Evolutionary conservation across 2,888 invertebrate genomes (phyloP).

Genomic region (Spodoptera littoralis): DNA sequence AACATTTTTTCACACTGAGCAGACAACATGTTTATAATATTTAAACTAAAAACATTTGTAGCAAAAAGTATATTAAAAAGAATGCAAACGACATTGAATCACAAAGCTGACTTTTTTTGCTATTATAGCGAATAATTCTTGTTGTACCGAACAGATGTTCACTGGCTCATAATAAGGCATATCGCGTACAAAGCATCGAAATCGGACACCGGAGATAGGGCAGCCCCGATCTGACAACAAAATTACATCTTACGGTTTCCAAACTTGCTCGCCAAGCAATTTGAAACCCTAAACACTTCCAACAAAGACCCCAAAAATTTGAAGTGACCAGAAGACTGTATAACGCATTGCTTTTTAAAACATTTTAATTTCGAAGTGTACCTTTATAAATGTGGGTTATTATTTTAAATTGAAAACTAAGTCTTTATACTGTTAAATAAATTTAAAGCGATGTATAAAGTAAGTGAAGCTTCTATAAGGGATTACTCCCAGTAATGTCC

Average conservation of each 20-base stretch:
- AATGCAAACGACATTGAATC: slow-evolving; percentile 68
- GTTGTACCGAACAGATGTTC: slow-evolving; percentile 84
- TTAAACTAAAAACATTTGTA: slow-evolving; percentile 29
- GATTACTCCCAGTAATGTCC: slow-evolving; percentile 52
- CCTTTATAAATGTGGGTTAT: slow-evolving; percentile 76
- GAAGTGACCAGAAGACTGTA: slow-evolving; percentile 40
- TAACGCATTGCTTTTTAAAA: slow-evolving; percentile 69
- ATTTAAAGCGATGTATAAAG: slow-evolving; percentile 48
- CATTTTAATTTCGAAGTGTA: slow-evolving; percentile 85
- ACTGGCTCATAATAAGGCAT: slow-evolving; percentile 86
- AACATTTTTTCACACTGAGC: too few relatives aligned
- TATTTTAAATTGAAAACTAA: slow-evolving; percentile 67
- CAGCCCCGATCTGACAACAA: slow-evolving; percentile 78
- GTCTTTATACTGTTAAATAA: slow-evolving; percentile 53
- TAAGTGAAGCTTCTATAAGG: slow-evolving; percentile 44
- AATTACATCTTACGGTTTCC: slow-evolving; percentile 65
- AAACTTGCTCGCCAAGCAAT: slow-evolving; percentile 62
- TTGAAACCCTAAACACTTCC: slow-evolving; percentile 58
- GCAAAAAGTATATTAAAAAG: slow-evolving; percentile 58
- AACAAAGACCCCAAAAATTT: slow-evolving; percentile 40
- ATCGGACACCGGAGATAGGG: slow-evolving; percentile 88
- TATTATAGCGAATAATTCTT: slow-evolving; percentile 80
- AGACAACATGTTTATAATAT: slow-evolving; percentile 12
- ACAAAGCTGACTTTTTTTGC: slow-evolving; percentile 75
- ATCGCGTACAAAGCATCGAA: slow-evolving; percentile 87